Percentiles rank a stretch among this genome's conserved stretches.
phyloP scores from a whole-genome alignment of 1,140 invertebrate species.

The Leptinotarsa texana region DNA sequence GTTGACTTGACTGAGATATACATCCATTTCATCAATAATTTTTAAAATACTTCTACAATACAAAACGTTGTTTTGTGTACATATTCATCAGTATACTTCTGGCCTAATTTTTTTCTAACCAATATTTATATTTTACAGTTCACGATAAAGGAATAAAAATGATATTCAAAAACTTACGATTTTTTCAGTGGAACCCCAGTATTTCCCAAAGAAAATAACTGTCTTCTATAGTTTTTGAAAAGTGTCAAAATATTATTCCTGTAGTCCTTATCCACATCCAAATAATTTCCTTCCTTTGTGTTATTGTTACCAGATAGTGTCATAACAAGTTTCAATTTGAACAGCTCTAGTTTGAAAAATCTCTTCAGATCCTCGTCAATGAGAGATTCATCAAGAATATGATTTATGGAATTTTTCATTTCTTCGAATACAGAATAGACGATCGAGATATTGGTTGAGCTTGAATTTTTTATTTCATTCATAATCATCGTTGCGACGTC shows the following conservation, averaged over 20 bases:
- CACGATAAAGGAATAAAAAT: too few relatives aligned
- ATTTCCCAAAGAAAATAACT: not conserved
- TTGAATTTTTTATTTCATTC: not conserved
- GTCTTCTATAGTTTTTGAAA: constrained; percentile 2
- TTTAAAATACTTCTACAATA: too few relatives aligned
- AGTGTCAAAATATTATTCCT: not conserved
- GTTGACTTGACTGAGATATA: too few relatives aligned
- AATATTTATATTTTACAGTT: too few relatives aligned
- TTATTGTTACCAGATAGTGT: not conserved
- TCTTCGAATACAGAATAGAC: not conserved
- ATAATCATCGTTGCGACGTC: not conserved
- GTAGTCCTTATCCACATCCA: not conserved
- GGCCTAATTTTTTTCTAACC: too few relatives aligned
- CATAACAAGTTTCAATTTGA: not conserved
- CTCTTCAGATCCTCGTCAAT: not conserved
- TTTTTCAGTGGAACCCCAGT: too few relatives aligned
- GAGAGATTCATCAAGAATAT: not conserved
- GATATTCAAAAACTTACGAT: too few relatives aligned
- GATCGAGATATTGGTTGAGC: not conserved
- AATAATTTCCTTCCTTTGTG: not conserved
- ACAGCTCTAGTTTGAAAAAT: not conserved
- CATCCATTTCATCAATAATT: too few relatives aligned
- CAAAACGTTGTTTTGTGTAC: too few relatives aligned
- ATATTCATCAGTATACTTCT: too few relatives aligned
- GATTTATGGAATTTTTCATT: not conserved